Conservation (phyloP, 2,113 vertebrate species). For the Melanerpes aurifrons region DNA sequence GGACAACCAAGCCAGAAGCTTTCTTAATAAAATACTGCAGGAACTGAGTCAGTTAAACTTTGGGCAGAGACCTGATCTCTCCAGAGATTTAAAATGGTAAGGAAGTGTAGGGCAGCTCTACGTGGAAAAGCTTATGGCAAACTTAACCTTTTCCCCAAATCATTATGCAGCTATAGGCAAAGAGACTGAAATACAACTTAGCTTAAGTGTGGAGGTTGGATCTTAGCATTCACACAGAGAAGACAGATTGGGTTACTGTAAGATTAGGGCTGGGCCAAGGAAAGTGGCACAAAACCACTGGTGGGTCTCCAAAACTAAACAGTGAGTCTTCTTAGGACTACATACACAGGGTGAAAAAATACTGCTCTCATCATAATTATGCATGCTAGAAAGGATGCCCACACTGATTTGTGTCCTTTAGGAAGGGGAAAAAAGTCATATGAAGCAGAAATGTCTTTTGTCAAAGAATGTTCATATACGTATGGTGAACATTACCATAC, state of each 20-base stretch:
- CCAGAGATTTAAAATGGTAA: not conserved
- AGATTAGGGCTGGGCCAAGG: not conserved
- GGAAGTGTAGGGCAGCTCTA: not conserved
- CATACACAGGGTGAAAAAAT: not conserved
- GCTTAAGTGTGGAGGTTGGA: accelerated
- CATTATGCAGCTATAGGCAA: not conserved
- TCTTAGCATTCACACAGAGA: not conserved
- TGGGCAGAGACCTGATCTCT: not conserved
- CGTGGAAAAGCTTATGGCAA: not conserved
- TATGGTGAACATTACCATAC: accelerated
- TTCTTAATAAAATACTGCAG: not conserved
- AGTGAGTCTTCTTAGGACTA: accelerated
- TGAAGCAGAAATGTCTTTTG: not conserved
- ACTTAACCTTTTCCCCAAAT: not conserved
- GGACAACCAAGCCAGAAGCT: not conserved
- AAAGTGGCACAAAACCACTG: not conserved
- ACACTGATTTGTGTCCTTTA: not conserved
- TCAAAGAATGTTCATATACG: not conserved
- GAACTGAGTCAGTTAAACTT: not conserved
- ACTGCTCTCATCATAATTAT: not conserved
- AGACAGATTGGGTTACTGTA: accelerated
- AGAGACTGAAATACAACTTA: not conserved
- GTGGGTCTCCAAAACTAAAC: not conserved
- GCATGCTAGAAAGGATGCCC: accelerated
- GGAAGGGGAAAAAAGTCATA: not conserved